phyloP scores from a whole-genome alignment of 2,888 invertebrate genomes.

The Drosophila pegasa region DNA sequence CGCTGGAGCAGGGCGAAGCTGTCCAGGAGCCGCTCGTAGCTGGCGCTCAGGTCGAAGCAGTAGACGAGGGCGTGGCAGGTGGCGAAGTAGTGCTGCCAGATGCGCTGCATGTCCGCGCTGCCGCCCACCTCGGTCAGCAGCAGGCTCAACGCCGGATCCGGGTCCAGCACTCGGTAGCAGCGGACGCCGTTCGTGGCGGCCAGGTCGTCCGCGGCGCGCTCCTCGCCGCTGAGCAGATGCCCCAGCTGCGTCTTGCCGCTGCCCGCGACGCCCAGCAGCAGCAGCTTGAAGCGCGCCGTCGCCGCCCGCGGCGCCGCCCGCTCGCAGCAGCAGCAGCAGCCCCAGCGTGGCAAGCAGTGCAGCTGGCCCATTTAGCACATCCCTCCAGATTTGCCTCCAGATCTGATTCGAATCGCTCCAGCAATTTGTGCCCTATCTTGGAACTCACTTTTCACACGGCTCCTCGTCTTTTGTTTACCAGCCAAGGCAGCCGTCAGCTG shows the following conservation, averaged over 20 bases:
- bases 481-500: constrained; percentile 44
- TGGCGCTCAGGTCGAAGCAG: constrained; percentile 78
- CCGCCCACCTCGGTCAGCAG: constrained; percentile 83
- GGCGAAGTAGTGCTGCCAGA: constrained; percentile 83
- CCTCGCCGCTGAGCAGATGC: constrained; percentile 59
- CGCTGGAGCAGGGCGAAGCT: constrained; percentile 68
- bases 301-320: background rate
- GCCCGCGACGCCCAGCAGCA: constrained; percentile 78
- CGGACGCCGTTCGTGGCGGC: constrained; percentile 82
- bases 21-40: constrained; percentile 50
- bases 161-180: constrained; percentile 50
- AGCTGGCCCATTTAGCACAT: constrained; percentile 64
- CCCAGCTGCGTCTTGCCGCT: constrained; percentile 83
- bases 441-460: background rate
- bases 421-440: background rate
- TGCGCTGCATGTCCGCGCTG: constrained; percentile 80
- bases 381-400: constrained; percentile 1
- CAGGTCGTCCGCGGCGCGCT: constrained; percentile 63
- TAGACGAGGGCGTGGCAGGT: constrained; percentile 70
- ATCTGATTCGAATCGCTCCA: background rate
- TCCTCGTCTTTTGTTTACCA: constrained; percentile 53
- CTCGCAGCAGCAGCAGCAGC: constrained; percentile 4
- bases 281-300: constrained; percentile 61
- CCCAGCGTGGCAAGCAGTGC: constrained; percentile 38
- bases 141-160: constrained; percentile 25